phyloP scores from a whole-genome alignment of 2,797 vertebrate species.

The Chiloscyllium punctatum region DNA sequence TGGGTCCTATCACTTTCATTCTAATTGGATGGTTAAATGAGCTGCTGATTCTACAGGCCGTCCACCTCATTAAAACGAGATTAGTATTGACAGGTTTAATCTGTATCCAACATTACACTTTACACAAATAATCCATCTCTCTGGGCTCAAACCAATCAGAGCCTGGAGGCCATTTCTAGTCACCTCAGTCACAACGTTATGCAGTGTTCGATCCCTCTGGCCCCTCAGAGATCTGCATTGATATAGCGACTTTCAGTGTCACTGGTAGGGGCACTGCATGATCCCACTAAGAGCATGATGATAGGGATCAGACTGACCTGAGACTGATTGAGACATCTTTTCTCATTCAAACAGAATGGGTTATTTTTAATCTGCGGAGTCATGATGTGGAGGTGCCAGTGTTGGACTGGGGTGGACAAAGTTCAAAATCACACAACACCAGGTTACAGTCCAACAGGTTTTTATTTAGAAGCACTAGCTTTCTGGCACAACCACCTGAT shows the following conservation, averaged over 20 bases:
- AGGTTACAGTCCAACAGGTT: no score
- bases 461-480: no score
- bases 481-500: no score
- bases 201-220: not conserved
- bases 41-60: conserved; percentile 34
- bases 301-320: not conserved
- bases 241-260: not conserved
- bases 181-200: not conserved
- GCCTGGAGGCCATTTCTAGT: no score
- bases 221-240: not conserved
- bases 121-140: not conserved
- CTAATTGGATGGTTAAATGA: conserved; percentile 41
- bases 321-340: no score
- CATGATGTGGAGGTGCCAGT: no score
- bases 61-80: conserved; percentile 60
- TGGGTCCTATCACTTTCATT: conserved; percentile 16
- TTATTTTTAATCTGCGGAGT: not conserved
- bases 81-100: conserved; percentile 68
- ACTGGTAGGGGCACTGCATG: not conserved
- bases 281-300: not conserved
- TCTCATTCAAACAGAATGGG: not conserved
- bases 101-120: conserved; percentile 9
- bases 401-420: no score
- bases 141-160: not conserved
- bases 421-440: no score